Evolutionary conservation across 2,888 invertebrate species (phyloP), one percentile per base, ranked within the genome.

Genomic region (Limulus polyphemus): DNA sequence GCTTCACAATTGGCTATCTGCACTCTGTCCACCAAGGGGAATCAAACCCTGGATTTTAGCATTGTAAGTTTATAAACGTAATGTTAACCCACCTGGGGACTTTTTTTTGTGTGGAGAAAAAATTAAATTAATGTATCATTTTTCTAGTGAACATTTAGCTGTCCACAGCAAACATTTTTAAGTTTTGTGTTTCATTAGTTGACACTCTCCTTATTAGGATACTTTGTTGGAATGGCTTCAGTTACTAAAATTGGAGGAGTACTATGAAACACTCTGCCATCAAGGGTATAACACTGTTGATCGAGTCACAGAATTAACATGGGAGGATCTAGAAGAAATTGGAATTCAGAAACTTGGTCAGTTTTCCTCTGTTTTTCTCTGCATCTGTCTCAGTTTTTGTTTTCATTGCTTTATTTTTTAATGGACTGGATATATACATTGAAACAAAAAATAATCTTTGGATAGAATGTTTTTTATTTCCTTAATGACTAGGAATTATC

Each of bases 281-380:
- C 97, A 98, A 78, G 93, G 93, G 61, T 98, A 95, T 79, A 84
- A 87, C 73, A 90, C 90, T 11, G 90, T 99, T 56, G 90, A 93
- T 72, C 89, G 92, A 77, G 90, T 97, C 61, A 90, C 91, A 49
- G 91, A 94, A 75, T 83, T 99, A 60, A 91, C 92, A 65, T 98
- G 97, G 95, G 99, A 99, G 75, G 99, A 99, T 79, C 83, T 99
- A 75, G 99, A 99, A 80, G 99, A 99, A 75, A 93, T 98, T 77
- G 81, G 81, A 55, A 78, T 81, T 57, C 77, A 76, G 62, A 77
- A 77, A 70, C 72, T 81, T 58, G 79, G 79, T 78, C 71, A 68
- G 69, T 32, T 32, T 32, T 32, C 7, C 5, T 32, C 32, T 32
- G 32, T 32, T 7, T 32, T 32, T 32, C 32, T 32, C 5, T 5